A percentile compares a stretch with the other conserved stretches of the same genome.
phyloP scores from a whole-genome alignment of 2,113 vertebrate genomes.

The Variabilichromis moorii region DNA sequence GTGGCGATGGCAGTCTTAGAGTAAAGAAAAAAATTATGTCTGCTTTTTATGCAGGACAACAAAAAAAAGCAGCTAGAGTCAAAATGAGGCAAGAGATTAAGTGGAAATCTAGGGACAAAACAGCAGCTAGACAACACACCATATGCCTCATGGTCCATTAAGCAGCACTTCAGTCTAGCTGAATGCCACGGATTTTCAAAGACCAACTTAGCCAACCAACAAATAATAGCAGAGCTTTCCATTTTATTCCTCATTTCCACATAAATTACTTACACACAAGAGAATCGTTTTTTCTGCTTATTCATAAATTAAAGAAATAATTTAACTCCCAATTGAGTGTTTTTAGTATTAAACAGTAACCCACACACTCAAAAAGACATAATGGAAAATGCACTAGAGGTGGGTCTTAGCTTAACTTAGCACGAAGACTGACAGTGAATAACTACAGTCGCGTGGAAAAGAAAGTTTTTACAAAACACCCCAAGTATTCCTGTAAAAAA shows the following conservation, averaged over 20 bases:
- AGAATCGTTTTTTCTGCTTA: neutral
- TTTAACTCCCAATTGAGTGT: neutral
- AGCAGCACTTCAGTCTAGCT: neutral
- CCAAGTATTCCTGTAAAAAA: neutral
- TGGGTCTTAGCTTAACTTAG: neutral
- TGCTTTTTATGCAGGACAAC: neutral
- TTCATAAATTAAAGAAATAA: neutral
- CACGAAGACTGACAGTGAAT: neutral
- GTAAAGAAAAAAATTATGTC: neutral
- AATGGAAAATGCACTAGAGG: neutral
- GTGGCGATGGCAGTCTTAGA: neutral
- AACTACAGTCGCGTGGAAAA: neutral
- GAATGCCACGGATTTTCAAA: slow-evolving; percentile 5
- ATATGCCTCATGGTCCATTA: slow-evolving; percentile 44
- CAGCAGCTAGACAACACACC: slow-evolving; percentile 2
- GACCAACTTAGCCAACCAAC: neutral
- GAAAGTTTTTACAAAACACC: neutral
- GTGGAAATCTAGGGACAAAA: slow-evolving; percentile 41
- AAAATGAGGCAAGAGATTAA: slow-evolving; percentile 43
- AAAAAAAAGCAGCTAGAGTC: neutral
- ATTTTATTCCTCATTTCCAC: neutral
- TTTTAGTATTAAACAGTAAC: neutral
- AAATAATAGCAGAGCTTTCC: neutral
- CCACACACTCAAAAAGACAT: neutral
- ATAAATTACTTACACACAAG: neutral